phyloP scores from a whole-genome alignment of 37 sponge, comb jelly and placozoan genomes.

The Crambe crambe region DNA sequence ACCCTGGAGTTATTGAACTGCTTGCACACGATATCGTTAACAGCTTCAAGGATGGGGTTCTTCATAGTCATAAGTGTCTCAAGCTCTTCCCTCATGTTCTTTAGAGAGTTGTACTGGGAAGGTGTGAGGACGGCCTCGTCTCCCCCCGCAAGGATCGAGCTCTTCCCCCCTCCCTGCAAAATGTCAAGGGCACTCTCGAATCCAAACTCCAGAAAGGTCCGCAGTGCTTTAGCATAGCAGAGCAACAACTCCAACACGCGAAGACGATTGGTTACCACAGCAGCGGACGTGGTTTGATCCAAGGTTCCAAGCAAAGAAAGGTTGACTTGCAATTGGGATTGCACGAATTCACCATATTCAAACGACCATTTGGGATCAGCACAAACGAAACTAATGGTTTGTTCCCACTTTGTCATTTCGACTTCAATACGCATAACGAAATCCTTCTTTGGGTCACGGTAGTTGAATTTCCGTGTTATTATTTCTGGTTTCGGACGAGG shows the following conservation, averaged over 20 bases:
- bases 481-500: neutral
- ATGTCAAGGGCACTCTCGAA: neutral
- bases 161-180: neutral
- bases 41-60: neutral
- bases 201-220: neutral
- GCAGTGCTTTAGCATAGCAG: neutral
- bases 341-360: neutral
- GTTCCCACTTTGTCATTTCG: constrained; percentile 6
- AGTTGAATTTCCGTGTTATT: neutral
- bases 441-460: neutral
- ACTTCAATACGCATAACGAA: neutral
- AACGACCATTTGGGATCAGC: neutral
- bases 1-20: neutral
- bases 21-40: neutral
- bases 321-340: neutral
- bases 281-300: neutral
- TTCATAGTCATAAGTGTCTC: neutral
- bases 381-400: neutral
- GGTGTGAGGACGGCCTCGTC: neutral
- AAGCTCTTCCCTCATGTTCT: neutral
- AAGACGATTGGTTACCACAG: neutral
- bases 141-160: neutral
- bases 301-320: neutral
- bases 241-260: constrained; percentile 5
- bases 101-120: neutral